These are phyloP conservation scores for Drosophila ogumai DNA, from an alignment of 1,140 invertebrate genomes.

Conservation along the genomic window DNA sequence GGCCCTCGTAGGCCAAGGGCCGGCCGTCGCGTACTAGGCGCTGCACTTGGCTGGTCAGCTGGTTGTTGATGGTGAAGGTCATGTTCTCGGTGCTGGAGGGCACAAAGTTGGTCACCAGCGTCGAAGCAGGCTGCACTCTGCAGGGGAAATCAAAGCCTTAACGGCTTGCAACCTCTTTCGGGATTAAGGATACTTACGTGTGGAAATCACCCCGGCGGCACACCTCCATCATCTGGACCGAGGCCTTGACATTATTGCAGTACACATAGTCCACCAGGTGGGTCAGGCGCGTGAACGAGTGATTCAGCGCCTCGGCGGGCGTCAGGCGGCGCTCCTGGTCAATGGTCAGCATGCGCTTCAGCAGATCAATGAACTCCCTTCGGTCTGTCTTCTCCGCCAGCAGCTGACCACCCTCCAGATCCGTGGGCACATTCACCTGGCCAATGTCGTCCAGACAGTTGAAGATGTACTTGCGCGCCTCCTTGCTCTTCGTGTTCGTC, in stretches of 20 bases:
- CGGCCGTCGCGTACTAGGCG: slow-evolving; percentile 88
- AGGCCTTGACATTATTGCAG: slow-evolving; percentile 97
- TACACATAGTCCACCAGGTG: slow-evolving; percentile 98
- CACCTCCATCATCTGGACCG: slow-evolving; percentile 98
- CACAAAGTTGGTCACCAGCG: slow-evolving; percentile 89
- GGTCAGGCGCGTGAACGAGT: slow-evolving; percentile 96
- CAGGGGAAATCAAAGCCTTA: neutral
- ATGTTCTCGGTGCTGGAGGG: slow-evolving; percentile 93
- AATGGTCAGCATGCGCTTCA: slow-evolving; percentile 99
- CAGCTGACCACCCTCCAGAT: slow-evolving; percentile 97
- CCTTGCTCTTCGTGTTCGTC: slow-evolving; percentile 99
- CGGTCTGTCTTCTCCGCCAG: slow-evolving; percentile 98
- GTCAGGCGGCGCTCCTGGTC: slow-evolving; percentile 98
- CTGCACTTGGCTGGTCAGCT: slow-evolving; percentile 90
- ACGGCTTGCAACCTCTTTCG: too few relatives aligned
- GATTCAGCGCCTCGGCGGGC: slow-evolving; percentile 97
- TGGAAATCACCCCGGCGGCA: slow-evolving; percentile 89
- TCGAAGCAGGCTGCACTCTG: slow-evolving; percentile 88
- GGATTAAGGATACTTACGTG: slow-evolving; percentile 80
- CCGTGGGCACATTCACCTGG: slow-evolving; percentile 98
- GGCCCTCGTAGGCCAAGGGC: slow-evolving; percentile 88
- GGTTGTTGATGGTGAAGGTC: slow-evolving; percentile 95
- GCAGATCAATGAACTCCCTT: slow-evolving; percentile 97
- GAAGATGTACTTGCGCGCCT: slow-evolving; percentile 99
- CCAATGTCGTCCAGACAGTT: slow-evolving; percentile 99